Evolutionary conservation across 2,888 invertebrate genomes (phyloP).

Genomic region (Oscheius myriophilus): DNA sequence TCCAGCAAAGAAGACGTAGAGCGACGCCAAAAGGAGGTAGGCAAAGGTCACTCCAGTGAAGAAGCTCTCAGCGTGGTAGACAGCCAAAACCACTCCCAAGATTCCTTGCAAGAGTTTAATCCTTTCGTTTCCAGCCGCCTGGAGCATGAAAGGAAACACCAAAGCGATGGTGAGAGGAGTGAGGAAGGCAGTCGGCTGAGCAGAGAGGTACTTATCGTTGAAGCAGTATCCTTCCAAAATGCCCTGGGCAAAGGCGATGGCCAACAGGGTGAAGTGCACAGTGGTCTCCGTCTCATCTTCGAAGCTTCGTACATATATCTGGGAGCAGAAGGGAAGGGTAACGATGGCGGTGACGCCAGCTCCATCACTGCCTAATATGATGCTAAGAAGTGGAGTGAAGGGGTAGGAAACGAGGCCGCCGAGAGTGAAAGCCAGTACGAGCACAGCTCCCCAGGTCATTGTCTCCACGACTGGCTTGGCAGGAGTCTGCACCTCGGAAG

Average conservation of each 20-base stretch:
- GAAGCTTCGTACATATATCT: too few species aligned
- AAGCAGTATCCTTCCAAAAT: slow-evolving; percentile 37
- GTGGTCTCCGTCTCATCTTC: slow-evolving; percentile 15
- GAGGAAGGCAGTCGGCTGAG: slow-evolving; percentile 39
- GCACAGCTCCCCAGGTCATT: slow-evolving; percentile 40
- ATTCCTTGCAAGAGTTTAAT: slow-evolving; percentile 21
- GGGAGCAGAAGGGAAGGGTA: slow-evolving; percentile 27
- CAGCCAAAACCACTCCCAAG: slow-evolving; percentile 31
- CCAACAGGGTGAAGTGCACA: slow-evolving; percentile 38
- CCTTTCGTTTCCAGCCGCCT: slow-evolving; percentile 21
- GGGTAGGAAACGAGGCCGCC: slow-evolving; percentile 29
- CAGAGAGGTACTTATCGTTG: slow-evolving; percentile 33
- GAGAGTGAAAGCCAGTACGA: slow-evolving; percentile 29
- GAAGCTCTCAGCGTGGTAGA: slow-evolving; percentile 33
- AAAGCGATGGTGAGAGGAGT: slow-evolving; percentile 31
- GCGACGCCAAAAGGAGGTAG: slow-evolving; percentile 39
- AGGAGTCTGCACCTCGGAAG: slow-evolving; percentile 26
- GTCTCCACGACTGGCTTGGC: slow-evolving; percentile 31
- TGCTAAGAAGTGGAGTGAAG: slow-evolving; percentile 35
- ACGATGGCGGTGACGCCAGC: slow-evolving; percentile 31
- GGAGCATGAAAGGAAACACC: slow-evolving; percentile 11
- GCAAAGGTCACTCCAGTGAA: slow-evolving; percentile 35
- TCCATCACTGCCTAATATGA: slow-evolving; percentile 29
- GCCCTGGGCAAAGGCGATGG: slow-evolving; percentile 35
- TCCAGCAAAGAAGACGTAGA: slow-evolving; percentile 35